Conservation (phyloP, 2,113 vertebrate genomes). For the Rhinopomastus cyanomelas region DNA sequence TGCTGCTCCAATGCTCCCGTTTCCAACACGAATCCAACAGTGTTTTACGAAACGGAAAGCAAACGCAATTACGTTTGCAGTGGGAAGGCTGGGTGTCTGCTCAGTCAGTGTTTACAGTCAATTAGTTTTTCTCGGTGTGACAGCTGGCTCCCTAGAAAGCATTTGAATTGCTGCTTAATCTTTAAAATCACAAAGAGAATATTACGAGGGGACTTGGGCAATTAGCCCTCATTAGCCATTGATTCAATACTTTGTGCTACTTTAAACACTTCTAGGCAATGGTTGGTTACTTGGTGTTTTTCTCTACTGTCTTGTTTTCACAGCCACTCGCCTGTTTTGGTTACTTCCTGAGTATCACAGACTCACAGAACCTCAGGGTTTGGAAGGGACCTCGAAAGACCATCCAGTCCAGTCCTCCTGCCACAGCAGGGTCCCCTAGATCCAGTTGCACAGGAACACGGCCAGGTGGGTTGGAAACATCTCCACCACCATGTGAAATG, state of each 20-base stretch:
- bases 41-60: neutral
- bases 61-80: slow-evolving; percentile 38
- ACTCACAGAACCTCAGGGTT: too few relatives aligned
- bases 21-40: neutral
- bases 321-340: neutral
- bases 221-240: slow-evolving; percentile 20
- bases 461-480: too few relatives aligned
- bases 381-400: too few relatives aligned
- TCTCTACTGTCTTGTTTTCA: neutral
- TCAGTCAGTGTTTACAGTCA: slow-evolving; percentile 19
- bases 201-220: neutral
- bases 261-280: neutral
- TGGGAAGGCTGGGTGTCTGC: neutral
- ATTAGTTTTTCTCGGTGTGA: slow-evolving; percentile 31
- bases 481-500: too few relatives aligned
- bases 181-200: slow-evolving; percentile 14
- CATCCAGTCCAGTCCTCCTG: too few relatives aligned
- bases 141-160: neutral
- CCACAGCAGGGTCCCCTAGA: too few relatives aligned
- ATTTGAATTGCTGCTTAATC: slow-evolving; percentile 36
- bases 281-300: neutral
- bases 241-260: neutral
- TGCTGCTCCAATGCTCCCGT: neutral
- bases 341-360: neutral
- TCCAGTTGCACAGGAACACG: too few relatives aligned